Conservation (phyloP, 2,797 vertebrate species). For the Meda fulgida region DNA sequence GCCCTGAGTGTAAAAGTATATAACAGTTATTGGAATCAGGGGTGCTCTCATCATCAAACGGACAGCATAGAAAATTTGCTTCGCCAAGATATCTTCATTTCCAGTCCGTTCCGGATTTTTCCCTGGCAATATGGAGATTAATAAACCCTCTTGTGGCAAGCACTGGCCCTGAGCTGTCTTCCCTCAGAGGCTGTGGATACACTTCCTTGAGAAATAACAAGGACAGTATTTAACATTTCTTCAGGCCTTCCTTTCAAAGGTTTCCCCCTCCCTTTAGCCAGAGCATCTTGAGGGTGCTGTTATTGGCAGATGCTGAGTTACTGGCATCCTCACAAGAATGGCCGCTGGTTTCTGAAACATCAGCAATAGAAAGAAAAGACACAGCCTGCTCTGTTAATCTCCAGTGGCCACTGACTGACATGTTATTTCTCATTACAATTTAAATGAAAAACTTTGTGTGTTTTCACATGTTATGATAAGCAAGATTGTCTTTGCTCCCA, state of each 20-base stretch:
- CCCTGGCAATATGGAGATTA: slow-evolving; percentile 37
- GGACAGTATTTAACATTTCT: slow-evolving; percentile 67
- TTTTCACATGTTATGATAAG: slow-evolving; percentile 22
- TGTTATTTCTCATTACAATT: not conserved
- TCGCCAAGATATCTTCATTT: slow-evolving; percentile 10
- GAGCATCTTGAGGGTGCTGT: slow-evolving; percentile 69
- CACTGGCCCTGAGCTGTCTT: slow-evolving; percentile 51
- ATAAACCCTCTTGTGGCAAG: slow-evolving; percentile 48
- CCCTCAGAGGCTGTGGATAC: slow-evolving; percentile 75
- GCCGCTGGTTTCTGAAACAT: slow-evolving; percentile 53
- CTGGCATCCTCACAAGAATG: slow-evolving; percentile 71
- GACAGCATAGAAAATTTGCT: not conserved
- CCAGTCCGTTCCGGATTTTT: slow-evolving; percentile 34
- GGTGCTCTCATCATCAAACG: slow-evolving; percentile 16
- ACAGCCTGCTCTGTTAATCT: slow-evolving; percentile 46
- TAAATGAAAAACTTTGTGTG: slow-evolving; percentile 4
- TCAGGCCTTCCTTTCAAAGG: slow-evolving; percentile 67
- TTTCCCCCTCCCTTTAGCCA: slow-evolving; percentile 67
- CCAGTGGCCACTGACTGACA: slow-evolving; percentile 12
- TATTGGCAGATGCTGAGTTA: slow-evolving; percentile 74
- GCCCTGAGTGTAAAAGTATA: not conserved
- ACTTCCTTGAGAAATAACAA: slow-evolving; percentile 77
- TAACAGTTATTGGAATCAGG: not conserved
- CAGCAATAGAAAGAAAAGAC: slow-evolving; percentile 38
- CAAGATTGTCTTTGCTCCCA: slow-evolving; percentile 14